These are phyloP conservation scores for Temnothorax ravouxi DNA, from an alignment of 2,888 invertebrate genomes.

Conservation along the genomic window DNA sequence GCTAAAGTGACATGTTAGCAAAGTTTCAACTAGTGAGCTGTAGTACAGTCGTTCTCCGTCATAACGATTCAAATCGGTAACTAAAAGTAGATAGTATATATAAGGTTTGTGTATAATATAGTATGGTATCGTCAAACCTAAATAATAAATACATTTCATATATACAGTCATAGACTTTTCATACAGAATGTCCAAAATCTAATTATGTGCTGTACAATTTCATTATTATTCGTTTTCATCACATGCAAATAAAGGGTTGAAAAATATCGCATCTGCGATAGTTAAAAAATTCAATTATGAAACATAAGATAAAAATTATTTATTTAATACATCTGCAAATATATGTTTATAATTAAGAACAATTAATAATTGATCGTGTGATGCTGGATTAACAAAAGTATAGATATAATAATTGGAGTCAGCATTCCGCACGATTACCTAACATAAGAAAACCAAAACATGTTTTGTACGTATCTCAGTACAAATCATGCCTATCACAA, in stretches of 20 bases:
- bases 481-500: too few species aligned
- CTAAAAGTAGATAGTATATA: conserved; percentile 83
- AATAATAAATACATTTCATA: conserved; percentile 86
- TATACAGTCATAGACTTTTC: conserved; percentile 85
- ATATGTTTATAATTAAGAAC: conserved; percentile 36
- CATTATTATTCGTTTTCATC: conserved; percentile 52
- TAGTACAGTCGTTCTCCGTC: conserved; percentile 81
- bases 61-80: conserved; percentile 82
- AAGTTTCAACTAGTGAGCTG: conserved; percentile 69
- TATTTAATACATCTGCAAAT: conserved; percentile 39
- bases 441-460: too few species aligned
- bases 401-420: conserved; percentile 12
- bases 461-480: too few species aligned
- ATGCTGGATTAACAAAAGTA: conserved; percentile 19
- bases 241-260: conserved; percentile 19
- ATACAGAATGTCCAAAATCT: conserved; percentile 84
- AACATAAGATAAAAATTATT: conserved; percentile 37
- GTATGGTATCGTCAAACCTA: conserved; percentile 85
- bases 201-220: conserved; percentile 69
- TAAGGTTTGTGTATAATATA: conserved; percentile 83
- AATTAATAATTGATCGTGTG: conserved; percentile 3
- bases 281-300: conserved; percentile 2
- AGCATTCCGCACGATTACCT: conserved; percentile 13
- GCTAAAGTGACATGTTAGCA: conserved; percentile 64
- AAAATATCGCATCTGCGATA: neutral